Conservation (phyloP, 2,888 invertebrate species). For the Cephus rjabovi region DNA sequence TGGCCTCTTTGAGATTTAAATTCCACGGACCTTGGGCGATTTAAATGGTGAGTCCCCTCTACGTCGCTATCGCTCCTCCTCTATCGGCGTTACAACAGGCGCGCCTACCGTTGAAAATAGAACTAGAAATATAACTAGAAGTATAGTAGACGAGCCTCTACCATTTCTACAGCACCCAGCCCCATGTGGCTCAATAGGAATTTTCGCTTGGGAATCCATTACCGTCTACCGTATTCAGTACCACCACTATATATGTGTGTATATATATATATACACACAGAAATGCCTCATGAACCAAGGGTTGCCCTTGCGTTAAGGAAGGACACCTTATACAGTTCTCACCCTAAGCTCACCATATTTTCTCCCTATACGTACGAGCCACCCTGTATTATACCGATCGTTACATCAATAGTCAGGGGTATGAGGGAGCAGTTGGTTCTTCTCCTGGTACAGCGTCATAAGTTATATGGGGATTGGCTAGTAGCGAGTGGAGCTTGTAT, state of each 20-base stretch:
- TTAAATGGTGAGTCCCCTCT: conserved; percentile 55
- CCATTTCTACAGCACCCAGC: not conserved
- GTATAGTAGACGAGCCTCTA: not conserved
- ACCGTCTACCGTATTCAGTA: not conserved
- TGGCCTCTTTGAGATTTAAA: conserved; percentile 50
- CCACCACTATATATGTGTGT: too few species aligned
- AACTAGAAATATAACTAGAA: conserved; percentile 2
- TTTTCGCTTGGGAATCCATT: not conserved
- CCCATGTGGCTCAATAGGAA: not conserved
- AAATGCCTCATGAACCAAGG: not conserved
- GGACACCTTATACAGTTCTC: not conserved
- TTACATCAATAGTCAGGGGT: not conserved
- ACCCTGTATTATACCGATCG: not conserved
- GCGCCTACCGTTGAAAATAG: conserved; percentile 23
- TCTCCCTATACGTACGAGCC: not conserved
- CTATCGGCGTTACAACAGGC: not conserved
- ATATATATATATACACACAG: not conserved
- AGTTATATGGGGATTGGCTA: not conserved
- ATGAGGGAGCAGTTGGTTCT: not conserved
- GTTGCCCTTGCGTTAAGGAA: not conserved
- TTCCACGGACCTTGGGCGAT: conserved; percentile 49
- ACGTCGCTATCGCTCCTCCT: conserved; percentile 12
- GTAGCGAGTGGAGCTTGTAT: not conserved
- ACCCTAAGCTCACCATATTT: not conserved
- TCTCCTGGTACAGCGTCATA: not conserved